Evolutionary conservation across 2,888 invertebrate genomes (phyloP).

Genomic region (Drosophila nigritarsus): DNA sequence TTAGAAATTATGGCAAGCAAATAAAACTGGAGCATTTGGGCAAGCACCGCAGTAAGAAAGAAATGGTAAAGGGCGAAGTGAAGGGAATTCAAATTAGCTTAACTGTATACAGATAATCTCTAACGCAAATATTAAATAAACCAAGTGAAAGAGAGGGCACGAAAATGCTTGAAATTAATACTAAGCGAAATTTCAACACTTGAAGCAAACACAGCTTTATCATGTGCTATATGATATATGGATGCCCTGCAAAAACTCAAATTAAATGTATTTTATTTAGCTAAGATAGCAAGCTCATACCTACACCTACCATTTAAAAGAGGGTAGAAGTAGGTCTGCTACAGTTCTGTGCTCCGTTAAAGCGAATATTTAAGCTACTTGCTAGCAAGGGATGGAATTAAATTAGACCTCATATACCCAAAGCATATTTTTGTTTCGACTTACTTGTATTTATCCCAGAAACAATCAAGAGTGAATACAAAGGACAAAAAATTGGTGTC

Average conservation of each 20-base stretch:
- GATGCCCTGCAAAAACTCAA: background rate
- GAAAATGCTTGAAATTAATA: background rate
- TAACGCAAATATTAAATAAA: background rate
- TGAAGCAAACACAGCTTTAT: background rate
- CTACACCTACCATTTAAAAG: background rate
- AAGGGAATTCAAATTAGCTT: slow-evolving; percentile 27
- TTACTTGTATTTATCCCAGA: background rate
- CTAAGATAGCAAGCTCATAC: background rate
- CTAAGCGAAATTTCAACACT: background rate
- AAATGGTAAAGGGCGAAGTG: slow-evolving; percentile 9
- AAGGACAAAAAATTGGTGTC: background rate
- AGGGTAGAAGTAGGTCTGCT: background rate
- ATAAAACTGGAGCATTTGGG: slow-evolving; percentile 18
- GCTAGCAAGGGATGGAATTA: background rate
- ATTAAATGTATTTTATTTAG: background rate
- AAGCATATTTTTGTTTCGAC: background rate
- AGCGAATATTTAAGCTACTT: background rate
- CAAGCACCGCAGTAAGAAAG: slow-evolving; percentile 1
- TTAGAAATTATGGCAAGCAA: slow-evolving; percentile 35
- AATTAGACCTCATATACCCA: background rate
- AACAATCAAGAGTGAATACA: background rate
- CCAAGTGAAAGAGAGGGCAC: background rate
- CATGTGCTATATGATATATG: too few relatives aligned
- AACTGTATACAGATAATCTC: slow-evolving; percentile 14
- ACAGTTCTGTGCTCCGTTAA: background rate